Evolutionary conservation across 1,140 invertebrate genomes (phyloP).

Genomic region (Cylas formicarius): DNA sequence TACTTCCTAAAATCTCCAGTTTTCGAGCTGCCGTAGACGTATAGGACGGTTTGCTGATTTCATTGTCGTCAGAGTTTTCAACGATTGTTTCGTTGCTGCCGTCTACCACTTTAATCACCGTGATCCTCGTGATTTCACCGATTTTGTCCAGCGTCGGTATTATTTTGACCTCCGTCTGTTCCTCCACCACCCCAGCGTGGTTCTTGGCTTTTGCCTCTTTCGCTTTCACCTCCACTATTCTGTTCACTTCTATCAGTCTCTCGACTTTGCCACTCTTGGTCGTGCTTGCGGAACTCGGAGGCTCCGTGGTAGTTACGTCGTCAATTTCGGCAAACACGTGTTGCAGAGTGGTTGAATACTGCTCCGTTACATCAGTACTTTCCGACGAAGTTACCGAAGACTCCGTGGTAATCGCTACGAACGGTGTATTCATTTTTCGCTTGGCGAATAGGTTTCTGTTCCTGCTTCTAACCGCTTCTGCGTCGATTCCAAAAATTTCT

Average conservation of each 20-base stretch:
- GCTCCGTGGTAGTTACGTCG: constrained; percentile 15
- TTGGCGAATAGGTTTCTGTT: constrained; percentile 49
- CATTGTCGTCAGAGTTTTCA: constrained; percentile 20
- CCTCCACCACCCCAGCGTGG: constrained; percentile 46
- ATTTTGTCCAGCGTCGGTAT: constrained; percentile 54
- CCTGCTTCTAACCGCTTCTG: constrained; percentile 33
- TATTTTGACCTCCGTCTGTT: constrained; percentile 47
- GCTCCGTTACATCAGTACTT: constrained; percentile 27
- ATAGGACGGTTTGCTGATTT: no score
- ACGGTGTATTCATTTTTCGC: constrained; percentile 35
- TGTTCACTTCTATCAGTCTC: constrained; percentile 57
- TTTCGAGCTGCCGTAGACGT: not conserved
- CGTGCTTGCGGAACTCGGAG: constrained; percentile 1
- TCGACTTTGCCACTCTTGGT: constrained; percentile 37
- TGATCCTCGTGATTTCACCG: constrained; percentile 57
- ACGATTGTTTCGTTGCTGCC: constrained; percentile 27
- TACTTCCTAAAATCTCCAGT: not conserved
- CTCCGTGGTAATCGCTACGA: constrained; percentile 7
- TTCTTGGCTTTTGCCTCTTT: constrained; percentile 48
- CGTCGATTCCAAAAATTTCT: constrained; percentile 23
- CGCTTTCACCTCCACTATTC: constrained; percentile 56
- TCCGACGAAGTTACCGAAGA: constrained; percentile 3
- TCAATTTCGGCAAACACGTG: constrained; percentile 45
- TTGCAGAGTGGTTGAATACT: constrained; percentile 44
- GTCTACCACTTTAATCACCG: constrained; percentile 55